Conservation (phyloP, 2,797 vertebrate genomes). For the Danio kyathit region DNA sequence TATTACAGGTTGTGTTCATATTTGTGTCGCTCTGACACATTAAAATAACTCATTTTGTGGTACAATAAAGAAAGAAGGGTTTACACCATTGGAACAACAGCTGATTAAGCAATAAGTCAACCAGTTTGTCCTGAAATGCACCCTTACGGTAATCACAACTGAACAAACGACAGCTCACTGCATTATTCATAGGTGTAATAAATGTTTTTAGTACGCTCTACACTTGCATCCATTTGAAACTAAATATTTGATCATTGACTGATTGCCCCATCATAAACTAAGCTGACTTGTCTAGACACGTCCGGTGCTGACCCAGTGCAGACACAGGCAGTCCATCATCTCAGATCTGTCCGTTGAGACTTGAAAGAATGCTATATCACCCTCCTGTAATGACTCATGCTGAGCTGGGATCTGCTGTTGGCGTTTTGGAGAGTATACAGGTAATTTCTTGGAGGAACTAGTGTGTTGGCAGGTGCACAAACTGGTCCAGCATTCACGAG, state of each 20-base stretch:
- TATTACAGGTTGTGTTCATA: not conserved
- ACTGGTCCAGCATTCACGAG: conserved; percentile 33
- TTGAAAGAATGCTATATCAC: conserved; percentile 15
- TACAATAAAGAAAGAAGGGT: no score
- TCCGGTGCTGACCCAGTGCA: conserved; percentile 37
- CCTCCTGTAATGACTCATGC: not conserved
- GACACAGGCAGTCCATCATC: conserved; percentile 32
- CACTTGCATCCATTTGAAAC: not conserved
- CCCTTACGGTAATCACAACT: not conserved
- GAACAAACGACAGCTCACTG: not conserved
- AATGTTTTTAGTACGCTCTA: conserved; percentile 1
- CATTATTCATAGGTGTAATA: not conserved
- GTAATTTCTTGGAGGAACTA: conserved; percentile 34
- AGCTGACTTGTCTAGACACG: conserved; percentile 19
- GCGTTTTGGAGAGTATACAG: conserved; percentile 42
- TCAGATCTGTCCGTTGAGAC: not conserved
- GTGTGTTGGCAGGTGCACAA: conserved; percentile 40
- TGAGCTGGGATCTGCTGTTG: not conserved
- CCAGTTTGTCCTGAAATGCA: not conserved
- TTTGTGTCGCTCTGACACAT: not conserved
- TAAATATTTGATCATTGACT: conserved; percentile 18
- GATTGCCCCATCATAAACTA: not conserved
- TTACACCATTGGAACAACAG: no score
- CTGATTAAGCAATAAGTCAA: not conserved
- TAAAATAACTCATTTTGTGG: no score